These are phyloP conservation scores for Sinhomidia bicolor DNA, from an alignment of 2,888 invertebrate species.

Conservation along the genomic window DNA sequence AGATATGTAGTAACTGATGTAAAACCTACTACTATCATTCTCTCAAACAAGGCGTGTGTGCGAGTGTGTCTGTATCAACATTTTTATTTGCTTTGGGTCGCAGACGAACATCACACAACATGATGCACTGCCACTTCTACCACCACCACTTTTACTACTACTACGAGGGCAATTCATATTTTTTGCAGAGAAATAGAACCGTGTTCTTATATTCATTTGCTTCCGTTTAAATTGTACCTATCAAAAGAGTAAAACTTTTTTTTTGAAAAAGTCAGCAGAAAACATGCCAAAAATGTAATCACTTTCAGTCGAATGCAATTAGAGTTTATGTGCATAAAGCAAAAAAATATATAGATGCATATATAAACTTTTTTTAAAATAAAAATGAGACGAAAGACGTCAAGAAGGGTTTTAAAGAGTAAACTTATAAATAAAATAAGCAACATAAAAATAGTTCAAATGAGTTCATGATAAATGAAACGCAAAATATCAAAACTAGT, in stretches of 20 bases:
- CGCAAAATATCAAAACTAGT: background rate
- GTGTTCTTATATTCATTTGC: background rate
- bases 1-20: conserved; percentile 25
- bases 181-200: background rate
- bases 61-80: background rate
- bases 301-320: conserved; percentile 27
- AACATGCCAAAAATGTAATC: conserved; percentile 49
- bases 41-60: background rate
- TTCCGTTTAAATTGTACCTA: conserved; percentile 18
- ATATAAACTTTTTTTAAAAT: background rate
- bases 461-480: conserved; percentile 5
- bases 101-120: conserved; percentile 3
- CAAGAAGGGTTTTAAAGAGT: background rate
- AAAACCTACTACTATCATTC: background rate
- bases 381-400: background rate
- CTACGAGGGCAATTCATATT: conserved; percentile 21
- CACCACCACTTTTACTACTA: background rate
- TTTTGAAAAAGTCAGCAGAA: conserved; percentile 32
- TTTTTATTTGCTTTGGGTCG: conserved; percentile 41
- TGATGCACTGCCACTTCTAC: background rate
- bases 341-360: background rate
- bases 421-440: background rate
- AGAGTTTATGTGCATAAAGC: background rate
- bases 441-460: conserved; percentile 17
- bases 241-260: conserved; percentile 16